A percentile compares a stretch with the other conserved stretches of the same genome.
Evolutionary conservation across 1,140 invertebrate species (phyloP).

Genomic region (Procambarus virginalis): DNA sequence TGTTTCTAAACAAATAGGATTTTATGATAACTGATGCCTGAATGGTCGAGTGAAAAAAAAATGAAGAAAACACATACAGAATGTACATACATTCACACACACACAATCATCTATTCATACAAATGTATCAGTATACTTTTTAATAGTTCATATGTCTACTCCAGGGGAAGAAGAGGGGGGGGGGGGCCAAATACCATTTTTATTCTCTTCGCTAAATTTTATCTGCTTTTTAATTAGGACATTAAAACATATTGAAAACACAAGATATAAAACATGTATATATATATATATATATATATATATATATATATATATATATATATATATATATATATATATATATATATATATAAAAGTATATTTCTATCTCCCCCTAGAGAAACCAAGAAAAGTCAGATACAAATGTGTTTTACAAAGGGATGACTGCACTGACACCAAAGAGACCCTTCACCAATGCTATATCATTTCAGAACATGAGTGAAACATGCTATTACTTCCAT

Average conservation of each 20-base stretch:
- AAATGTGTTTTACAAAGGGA: background rate
- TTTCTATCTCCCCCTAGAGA: background rate
- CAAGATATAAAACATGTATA: background rate
- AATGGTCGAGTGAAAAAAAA: conserved; percentile 32
- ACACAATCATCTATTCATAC: conserved; percentile 27
- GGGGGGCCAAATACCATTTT: no score
- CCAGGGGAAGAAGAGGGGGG: background rate
- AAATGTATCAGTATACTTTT: background rate
- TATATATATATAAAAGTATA: background rate
- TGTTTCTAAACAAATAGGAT: background rate
- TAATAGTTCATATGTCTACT: background rate
- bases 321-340: background rate
- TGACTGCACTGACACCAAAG: background rate
- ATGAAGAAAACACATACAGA: conserved; percentile 12
- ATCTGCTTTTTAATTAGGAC: background rate
- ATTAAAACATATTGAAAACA: background rate
- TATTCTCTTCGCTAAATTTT: background rate
- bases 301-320: background rate
- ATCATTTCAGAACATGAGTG: background rate
- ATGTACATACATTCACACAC: conserved; percentile 10
- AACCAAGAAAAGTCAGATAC: conserved; percentile 1
- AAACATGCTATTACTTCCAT: conserved; percentile 1
- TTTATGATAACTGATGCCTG: conserved; percentile 9
- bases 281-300: background rate
- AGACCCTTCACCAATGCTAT: background rate